These are phyloP conservation scores for Anthopleura sola DNA, from an alignment of 64 coral and sea anemone genomes.

Conservation along the genomic window DNA sequence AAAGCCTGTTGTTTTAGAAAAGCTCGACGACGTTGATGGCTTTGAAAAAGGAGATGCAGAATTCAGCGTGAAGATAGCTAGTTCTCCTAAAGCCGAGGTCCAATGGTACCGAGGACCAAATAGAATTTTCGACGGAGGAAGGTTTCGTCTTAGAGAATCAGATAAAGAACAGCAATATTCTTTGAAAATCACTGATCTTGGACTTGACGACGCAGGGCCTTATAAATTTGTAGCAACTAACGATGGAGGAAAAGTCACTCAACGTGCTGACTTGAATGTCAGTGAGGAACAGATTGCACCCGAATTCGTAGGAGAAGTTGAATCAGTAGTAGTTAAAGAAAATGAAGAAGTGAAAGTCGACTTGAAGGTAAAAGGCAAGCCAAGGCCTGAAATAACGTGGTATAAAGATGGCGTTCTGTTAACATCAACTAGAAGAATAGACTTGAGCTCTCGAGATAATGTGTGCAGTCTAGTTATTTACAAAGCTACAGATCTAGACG, in stretches of 20 bases:
- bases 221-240: slow-evolving; percentile 87
- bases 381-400: slow-evolving; percentile 70
- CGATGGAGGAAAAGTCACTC: slow-evolving; percentile 50
- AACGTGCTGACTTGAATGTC: slow-evolving; percentile 38
- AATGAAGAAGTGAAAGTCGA: slow-evolving; percentile 52
- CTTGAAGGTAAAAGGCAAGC: slow-evolving; percentile 65
- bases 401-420: slow-evolving; percentile 67
- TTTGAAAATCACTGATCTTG: slow-evolving; percentile 58
- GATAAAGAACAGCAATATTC: slow-evolving; percentile 60
- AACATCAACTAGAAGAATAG: slow-evolving; percentile 36
- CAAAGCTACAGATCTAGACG: slow-evolving; percentile 49
- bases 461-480: slow-evolving; percentile 51
- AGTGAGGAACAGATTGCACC: slow-evolving; percentile 34
- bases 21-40: slow-evolving; percentile 57
- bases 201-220: slow-evolving; percentile 62
- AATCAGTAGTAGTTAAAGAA: slow-evolving; percentile 62
- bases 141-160: slow-evolving; percentile 70
- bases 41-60: slow-evolving; percentile 59
- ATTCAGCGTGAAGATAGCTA: slow-evolving; percentile 57
- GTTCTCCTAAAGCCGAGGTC: slow-evolving; percentile 60
- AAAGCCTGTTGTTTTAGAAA: slow-evolving; percentile 77
- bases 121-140: slow-evolving; percentile 59
- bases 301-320: slow-evolving; percentile 59
- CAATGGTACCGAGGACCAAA: slow-evolving; percentile 83
- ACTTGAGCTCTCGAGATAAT: slow-evolving; percentile 60